These are phyloP conservation scores for Herminia tarsipennalis DNA, from an alignment of 2,888 invertebrate species.

Conservation along the genomic window DNA sequence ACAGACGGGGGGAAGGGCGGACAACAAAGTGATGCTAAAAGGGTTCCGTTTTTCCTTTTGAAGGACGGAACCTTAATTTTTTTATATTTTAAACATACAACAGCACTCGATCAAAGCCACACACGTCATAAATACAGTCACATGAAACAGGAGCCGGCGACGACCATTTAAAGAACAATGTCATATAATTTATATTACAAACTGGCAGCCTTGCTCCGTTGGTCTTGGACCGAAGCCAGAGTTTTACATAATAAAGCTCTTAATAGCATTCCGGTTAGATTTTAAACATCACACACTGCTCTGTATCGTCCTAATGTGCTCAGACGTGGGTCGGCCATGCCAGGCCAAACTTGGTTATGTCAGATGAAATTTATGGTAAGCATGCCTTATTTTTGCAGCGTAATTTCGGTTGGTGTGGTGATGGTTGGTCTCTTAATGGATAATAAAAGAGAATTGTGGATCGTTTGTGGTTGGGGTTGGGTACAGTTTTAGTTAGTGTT, in stretches of 20 bases:
- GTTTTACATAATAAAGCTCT: conserved; percentile 58
- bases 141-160: conserved; percentile 35
- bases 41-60: no score
- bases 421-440: not conserved
- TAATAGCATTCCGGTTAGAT: conserved; percentile 51
- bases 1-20: no score
- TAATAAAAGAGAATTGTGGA: conserved; percentile 1
- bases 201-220: conserved; percentile 47
- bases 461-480: not conserved
- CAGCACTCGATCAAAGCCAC: conserved; percentile 21
- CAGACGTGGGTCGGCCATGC: conserved; percentile 2
- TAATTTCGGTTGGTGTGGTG: not conserved
- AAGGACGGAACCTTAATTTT: no score
- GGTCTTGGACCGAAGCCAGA: conserved; percentile 53
- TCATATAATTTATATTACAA: conserved; percentile 56
- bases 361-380: not conserved
- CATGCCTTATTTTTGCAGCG: conserved; percentile 1
- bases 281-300: conserved; percentile 46
- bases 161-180: conserved; percentile 65
- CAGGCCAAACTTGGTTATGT: conserved; percentile 2
- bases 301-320: conserved; percentile 2
- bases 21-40: no score
- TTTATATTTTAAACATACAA: no score
- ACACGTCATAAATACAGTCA: conserved; percentile 33
- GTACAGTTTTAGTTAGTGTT: not conserved